A percentile compares a stretch with the other conserved stretches of the same genome.
Conservation (phyloP, 1,140 invertebrate species). For the Drosophila punjabiensis region DNA sequence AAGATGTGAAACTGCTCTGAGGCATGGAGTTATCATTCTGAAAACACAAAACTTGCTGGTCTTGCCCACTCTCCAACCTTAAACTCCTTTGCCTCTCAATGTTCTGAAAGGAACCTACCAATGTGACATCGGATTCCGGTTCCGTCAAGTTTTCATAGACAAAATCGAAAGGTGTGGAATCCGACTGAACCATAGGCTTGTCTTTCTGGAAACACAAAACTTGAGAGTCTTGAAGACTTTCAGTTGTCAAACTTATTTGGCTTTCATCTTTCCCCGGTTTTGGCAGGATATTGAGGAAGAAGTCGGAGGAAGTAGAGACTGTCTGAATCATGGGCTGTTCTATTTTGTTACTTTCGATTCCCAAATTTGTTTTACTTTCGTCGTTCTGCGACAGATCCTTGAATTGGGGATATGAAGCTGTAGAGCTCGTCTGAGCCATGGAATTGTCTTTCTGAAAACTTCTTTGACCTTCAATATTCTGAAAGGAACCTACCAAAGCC, state of each 20-base stretch:
- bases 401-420: background rate
- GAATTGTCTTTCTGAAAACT: too few species aligned
- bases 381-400: background rate
- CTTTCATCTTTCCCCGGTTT: background rate
- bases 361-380: background rate
- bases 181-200: background rate
- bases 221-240: background rate
- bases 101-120: background rate
- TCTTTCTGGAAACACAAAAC: background rate
- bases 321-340: background rate
- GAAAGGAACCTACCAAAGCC: too few species aligned
- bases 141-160: too few species aligned
- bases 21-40: background rate
- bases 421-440: background rate
- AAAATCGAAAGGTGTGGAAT: background rate
- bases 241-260: background rate
- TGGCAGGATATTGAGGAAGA: too few species aligned
- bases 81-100: background rate
- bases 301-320: background rate
- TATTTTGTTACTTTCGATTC: background rate
- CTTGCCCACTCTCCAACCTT: background rate
- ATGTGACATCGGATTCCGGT: background rate
- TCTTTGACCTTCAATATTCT: too few species aligned
- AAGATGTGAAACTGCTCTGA: background rate
- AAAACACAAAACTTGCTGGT: background rate